These are phyloP conservation scores for Datnioides undecimradiatus DNA, from an alignment of 2,113 vertebrate species.

Conservation along the genomic window DNA sequence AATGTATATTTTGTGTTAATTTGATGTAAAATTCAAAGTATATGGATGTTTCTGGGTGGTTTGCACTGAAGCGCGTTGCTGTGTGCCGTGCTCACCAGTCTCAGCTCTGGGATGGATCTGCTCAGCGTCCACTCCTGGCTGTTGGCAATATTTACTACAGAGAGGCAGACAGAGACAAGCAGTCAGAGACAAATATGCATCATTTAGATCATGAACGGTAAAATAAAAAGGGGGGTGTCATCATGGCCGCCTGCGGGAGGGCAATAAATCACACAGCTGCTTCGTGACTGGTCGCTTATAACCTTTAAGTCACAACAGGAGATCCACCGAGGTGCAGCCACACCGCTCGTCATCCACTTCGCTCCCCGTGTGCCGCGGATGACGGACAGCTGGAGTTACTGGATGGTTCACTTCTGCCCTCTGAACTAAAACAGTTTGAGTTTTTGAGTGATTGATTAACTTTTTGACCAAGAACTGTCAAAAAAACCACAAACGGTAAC, in stretches of 20 bases:
- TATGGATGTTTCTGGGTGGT: background rate
- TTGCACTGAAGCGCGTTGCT: no score
- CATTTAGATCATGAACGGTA: slow-evolving; percentile 17
- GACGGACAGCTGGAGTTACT: slow-evolving; percentile 22
- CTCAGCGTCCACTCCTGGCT: slow-evolving; percentile 97
- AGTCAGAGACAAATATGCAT: slow-evolving; percentile 41
- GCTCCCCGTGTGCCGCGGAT: slow-evolving; percentile 18
- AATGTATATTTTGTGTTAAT: background rate
- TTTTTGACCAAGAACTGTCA: no score
- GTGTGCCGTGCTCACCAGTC: slow-evolving; percentile 87
- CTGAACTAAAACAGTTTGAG: no score
- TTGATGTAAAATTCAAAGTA: background rate
- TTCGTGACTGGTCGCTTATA: slow-evolving; percentile 12
- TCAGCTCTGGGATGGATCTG: slow-evolving; percentile 91
- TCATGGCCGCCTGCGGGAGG: slow-evolving; percentile 11
- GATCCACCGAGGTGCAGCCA: slow-evolving; percentile 26
- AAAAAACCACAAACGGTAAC: no score
- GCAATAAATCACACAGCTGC: slow-evolving; percentile 42
- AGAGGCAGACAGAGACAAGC: slow-evolving; percentile 47
- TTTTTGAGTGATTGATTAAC: no score
- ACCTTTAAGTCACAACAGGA: slow-evolving; percentile 60
- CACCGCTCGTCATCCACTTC: slow-evolving; percentile 52
- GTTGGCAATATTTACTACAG: slow-evolving; percentile 91
- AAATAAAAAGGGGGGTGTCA: slow-evolving; percentile 19
- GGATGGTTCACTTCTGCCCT: background rate